Evolutionary conservation across 2,797 vertebrate species (phyloP), one percentile per base, ranked within the genome.

Genomic region (Pelodytes ibericus): DNA sequence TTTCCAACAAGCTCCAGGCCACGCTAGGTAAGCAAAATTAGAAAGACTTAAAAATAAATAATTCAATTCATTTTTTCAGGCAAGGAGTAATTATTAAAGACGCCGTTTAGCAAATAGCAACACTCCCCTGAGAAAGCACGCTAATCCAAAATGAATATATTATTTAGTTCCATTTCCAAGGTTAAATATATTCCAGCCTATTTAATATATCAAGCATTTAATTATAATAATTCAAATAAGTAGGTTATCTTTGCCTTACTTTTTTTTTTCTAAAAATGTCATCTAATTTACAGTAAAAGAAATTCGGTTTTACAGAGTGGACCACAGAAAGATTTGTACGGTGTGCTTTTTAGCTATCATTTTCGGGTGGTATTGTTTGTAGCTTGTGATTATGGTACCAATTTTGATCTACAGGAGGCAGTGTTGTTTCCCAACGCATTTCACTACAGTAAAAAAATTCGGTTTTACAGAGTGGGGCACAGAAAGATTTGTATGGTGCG

Each of bases 51-150:
- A 73, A 68, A 79, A 53, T 59, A 62, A 79, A 56, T 69, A 69
- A 69, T 69, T 69, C 66, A 67, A 68, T 73, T 72, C 75, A 60
- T 67, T 79, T 71, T 77, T 73, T 79, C 63, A 79, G 76, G 76
- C 76, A 79, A 79, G 18, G 57, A 79, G 76, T 79, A 79, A 79
- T 79, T 79, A 79, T 79, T 79, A 66, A 72, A 79, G 57, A 79
- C 58, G 76, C 60, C 44, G 76, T 73, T 73, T 79, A 68, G 76
- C 63, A 79, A 79, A 79, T 71, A 79, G 63, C 71, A 67, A 67
- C 58, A 62, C 44, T 79, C 76, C 71, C 76, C 16, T 36, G 76
- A 79, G 76, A 79, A 24, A 47, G 60, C 62, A 44, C 39, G 57
- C 57, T 79, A 79, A 73, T 79, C 76, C 71, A 68, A 67, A 63